Conservation (phyloP, 2,888 invertebrate genomes). For the Tetragonisca angustula region DNA sequence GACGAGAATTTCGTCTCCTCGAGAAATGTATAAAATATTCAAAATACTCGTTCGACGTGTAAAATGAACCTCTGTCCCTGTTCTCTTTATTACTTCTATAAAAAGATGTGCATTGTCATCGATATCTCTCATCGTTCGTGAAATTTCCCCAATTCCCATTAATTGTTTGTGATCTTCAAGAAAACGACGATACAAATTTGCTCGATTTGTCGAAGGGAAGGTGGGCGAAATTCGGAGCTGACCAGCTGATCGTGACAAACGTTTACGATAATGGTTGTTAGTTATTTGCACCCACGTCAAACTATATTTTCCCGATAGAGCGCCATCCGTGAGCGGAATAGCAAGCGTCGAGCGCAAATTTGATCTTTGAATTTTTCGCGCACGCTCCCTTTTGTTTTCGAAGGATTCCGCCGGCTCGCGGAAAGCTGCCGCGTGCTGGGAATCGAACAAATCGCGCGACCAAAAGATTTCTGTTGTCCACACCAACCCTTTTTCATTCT, state of each 20-base stretch:
- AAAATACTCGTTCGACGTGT: too few species aligned
- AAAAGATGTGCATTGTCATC: too few species aligned
- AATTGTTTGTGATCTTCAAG: too few species aligned
- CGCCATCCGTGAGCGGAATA: slow-evolving; percentile 21
- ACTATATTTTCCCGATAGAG: slow-evolving; percentile 30
- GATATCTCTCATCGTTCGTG: too few species aligned
- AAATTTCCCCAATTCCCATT: too few species aligned
- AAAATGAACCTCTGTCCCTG: too few species aligned
- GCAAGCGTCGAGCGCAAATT: neutral
- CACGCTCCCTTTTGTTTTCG: neutral
- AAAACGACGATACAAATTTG: too few species aligned
- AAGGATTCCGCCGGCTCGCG: neutral
- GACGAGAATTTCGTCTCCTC: neutral
- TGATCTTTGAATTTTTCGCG: slow-evolving; percentile 22
- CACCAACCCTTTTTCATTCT: slow-evolving; percentile 34
- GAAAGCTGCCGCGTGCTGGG: slow-evolving; percentile 16
- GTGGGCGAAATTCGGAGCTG: neutral
- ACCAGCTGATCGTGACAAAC: slow-evolving; percentile 11
- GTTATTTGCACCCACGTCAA: slow-evolving; percentile 43
- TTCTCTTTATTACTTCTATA: too few species aligned
- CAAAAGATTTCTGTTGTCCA: neutral
- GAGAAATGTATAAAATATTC: too few species aligned
- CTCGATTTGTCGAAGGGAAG: neutral
- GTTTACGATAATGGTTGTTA: slow-evolving; percentile 4
- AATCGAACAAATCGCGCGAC: slow-evolving; percentile 27